Base-by-base conservation (phyloP, 1,140 invertebrate species). In the Apocrypta bakeri region DNA sequence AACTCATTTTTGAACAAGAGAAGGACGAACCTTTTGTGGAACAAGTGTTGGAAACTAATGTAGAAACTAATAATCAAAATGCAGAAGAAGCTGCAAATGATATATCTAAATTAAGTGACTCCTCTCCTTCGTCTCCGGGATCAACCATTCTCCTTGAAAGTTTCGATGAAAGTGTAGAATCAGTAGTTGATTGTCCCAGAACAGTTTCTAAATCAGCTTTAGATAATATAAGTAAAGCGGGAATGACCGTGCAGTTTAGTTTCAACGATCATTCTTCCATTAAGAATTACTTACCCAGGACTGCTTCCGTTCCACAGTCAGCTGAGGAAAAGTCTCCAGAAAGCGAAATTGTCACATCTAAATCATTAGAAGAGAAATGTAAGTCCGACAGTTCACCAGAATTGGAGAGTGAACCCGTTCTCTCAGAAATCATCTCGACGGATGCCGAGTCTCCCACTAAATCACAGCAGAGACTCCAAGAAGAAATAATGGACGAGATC, bases 161-260 rank as follows among this genome's bases (percentile, higher is more conserved):
- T 40, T 83, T 83, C 82, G 86, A 90, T 86, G 90, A 88, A 76
- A 86, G 84, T 72, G 79, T 82, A 64, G 88, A 90, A 69, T 21
- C 48, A n/a, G 88, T 88, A 69, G 79, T 85, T 1, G 90, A 91
- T 56, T 87, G 87, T 0, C 86, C 89, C 3, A 93, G 90, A 85
- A 90, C 87, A 64, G 93, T 95, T 64, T 93, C 94, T 0, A 93
- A 93, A 79, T 88, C 91, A 1, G 94, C 95, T 1, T 85, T 95
- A 66, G 94, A 95, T 63, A 95, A 95, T 87, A 96, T 96, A 85
- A 91, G 94, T 25, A 94, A 94, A 88, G 95, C 95, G 27, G 94
- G 94, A 27, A 93, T 90, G 40, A 93, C 93, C 1, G 92, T 95
- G 81, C 93, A 94, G 79, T 95, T 94, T 87, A 93, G 93, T 77